A percentile compares a stretch with the other conserved stretches of the same genome.
Conservation (phyloP, 1,140 invertebrate genomes). For the Saxidomus purpurata region DNA sequence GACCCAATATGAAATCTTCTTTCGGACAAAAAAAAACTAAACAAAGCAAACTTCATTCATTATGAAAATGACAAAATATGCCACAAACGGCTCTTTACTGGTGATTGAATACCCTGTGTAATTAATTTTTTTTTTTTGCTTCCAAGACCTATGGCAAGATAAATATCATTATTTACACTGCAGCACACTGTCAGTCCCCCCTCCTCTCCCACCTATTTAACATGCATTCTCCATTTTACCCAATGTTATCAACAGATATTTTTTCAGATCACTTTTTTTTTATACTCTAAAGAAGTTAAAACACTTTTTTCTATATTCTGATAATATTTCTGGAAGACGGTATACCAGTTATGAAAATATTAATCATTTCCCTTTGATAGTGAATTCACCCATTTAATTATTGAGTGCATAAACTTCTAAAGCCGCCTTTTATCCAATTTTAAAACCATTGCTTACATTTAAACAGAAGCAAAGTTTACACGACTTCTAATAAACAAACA, state of each 20-base stretch:
- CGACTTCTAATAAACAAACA: conserved; percentile 21
- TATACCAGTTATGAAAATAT: too few species aligned
- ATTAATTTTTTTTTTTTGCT: not conserved
- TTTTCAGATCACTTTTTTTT: too few species aligned
- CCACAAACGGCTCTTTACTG: not conserved
- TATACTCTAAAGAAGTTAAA: too few species aligned
- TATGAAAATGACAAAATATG: conserved; percentile 9
- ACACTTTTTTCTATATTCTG: too few species aligned
- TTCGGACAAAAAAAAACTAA: not conserved
- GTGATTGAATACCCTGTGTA: not conserved
- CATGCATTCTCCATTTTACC: too few species aligned
- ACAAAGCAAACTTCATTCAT: not conserved
- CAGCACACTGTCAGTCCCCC: too few species aligned
- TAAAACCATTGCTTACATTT: conserved; percentile 8
- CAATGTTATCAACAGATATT: too few species aligned
- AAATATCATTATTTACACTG: not conserved
- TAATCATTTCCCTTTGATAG: too few species aligned
- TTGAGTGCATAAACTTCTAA: not conserved
- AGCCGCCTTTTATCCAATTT: not conserved
- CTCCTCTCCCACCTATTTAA: too few species aligned
- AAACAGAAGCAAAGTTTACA: conserved; percentile 16
- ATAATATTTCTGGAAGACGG: too few species aligned
- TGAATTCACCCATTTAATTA: not conserved
- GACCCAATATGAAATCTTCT: not conserved
- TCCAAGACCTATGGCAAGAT: not conserved